These are phyloP conservation scores for Drosophila nasuta DNA, from an alignment of 1,140 invertebrate genomes.

Conservation along the genomic window DNA sequence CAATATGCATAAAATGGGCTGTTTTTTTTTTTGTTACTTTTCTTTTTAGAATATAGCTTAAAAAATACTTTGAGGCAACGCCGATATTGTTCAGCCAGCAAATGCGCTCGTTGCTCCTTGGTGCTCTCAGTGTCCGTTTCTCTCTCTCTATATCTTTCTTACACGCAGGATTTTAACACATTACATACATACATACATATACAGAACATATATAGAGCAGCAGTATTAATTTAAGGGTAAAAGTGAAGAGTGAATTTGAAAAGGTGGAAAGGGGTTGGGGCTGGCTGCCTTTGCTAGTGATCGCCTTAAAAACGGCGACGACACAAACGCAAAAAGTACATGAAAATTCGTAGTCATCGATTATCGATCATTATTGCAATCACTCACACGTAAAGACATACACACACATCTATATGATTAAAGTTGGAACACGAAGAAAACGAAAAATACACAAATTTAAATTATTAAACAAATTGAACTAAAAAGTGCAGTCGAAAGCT, in stretches of 20 bases:
- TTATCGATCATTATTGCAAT: slow-evolving; percentile 34
- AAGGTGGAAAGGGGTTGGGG: slow-evolving; percentile 18
- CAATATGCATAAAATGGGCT: slow-evolving; percentile 24
- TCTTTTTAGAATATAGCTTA: slow-evolving; percentile 23
- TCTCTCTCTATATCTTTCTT: slow-evolving; percentile 9
- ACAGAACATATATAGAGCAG: slow-evolving; percentile 30
- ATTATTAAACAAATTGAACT: slow-evolving; percentile 79
- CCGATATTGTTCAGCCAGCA: slow-evolving; percentile 80
- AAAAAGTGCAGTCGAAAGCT: slow-evolving; percentile 42
- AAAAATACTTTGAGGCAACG: slow-evolving; percentile 68
- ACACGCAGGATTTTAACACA: slow-evolving; percentile 7
- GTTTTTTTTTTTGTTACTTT: slow-evolving; percentile 1
- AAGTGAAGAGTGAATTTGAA: neutral
- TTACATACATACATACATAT: slow-evolving; percentile 32
- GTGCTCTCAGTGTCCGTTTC: slow-evolving; percentile 58
- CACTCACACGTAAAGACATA: slow-evolving; percentile 7
- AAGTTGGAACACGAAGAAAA: slow-evolving; percentile 47
- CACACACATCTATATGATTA: slow-evolving; percentile 6
- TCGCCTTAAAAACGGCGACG: slow-evolving; percentile 35
- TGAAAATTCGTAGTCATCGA: slow-evolving; percentile 10
- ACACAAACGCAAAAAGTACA: slow-evolving; percentile 37
- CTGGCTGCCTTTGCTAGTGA: slow-evolving; percentile 34
- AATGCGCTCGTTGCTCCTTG: slow-evolving; percentile 74
- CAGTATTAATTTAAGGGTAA: slow-evolving; percentile 4
- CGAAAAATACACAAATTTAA: slow-evolving; percentile 65